Percentiles rank a stretch among this genome's conserved stretches.
Conservation (phyloP, 2,888 invertebrate genomes). For the Meiosimyza platycephala region DNA sequence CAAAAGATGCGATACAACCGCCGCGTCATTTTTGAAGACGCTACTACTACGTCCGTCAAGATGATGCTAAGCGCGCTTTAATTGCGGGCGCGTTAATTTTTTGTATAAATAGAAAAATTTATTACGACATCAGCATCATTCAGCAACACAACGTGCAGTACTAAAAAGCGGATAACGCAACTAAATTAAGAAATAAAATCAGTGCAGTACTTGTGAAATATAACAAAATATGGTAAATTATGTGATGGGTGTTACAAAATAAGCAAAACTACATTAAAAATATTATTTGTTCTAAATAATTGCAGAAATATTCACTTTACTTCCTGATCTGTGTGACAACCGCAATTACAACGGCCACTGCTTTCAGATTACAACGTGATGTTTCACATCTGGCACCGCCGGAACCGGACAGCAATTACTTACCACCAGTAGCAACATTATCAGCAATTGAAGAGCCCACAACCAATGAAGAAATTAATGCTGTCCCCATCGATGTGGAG, state of each 20-base stretch:
- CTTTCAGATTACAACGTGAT: neutral
- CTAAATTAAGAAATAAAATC: conserved; percentile 2
- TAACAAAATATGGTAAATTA: neutral
- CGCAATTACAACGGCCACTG: neutral
- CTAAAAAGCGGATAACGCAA: too few relatives aligned
- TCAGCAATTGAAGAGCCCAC: neutral
- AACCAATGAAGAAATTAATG: conserved; percentile 13
- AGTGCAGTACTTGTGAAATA: neutral
- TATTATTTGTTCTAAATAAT: neutral
- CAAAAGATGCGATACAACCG: neutral
- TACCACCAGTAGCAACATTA: conserved; percentile 30
- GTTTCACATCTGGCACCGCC: neutral
- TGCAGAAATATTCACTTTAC: neutral
- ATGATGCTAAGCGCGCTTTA: neutral
- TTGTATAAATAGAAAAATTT: conserved; percentile 55
- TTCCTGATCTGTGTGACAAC: neutral
- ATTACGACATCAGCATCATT: conserved; percentile 53
- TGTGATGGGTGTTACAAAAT: too few relatives aligned
- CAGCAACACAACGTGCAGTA: conserved; percentile 22
- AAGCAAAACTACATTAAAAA: too few relatives aligned
- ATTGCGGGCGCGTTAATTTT: conserved; percentile 52
- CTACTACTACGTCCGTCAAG: neutral
- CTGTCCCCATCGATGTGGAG: conserved; percentile 20
- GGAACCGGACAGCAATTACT: conserved; percentile 31
- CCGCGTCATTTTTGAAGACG: neutral